Percentiles rank a stretch among this genome's conserved stretches.
Conservation (phyloP, 2,797 vertebrate species). For the Anolis apletophallus region DNA sequence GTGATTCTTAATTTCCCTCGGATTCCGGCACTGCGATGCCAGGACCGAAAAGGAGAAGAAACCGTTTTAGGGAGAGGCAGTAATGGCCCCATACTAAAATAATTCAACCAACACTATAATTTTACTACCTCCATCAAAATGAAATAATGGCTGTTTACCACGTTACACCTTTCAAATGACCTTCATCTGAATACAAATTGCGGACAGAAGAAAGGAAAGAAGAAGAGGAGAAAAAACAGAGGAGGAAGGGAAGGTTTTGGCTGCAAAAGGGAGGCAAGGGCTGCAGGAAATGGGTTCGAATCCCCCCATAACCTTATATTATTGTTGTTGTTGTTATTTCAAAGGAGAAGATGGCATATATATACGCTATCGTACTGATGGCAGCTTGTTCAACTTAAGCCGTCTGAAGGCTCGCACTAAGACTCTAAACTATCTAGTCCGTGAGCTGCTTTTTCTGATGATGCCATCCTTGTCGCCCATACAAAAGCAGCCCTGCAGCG, state of each 20-base stretch:
- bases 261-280: constrained; percentile 66
- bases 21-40: constrained; percentile 75
- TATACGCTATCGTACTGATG: too few relatives aligned
- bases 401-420: too few relatives aligned
- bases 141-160: constrained; percentile 86
- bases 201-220: constrained; percentile 23
- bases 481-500: too few relatives aligned
- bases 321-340: too few relatives aligned
- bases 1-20: constrained; percentile 81
- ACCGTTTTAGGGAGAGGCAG: constrained; percentile 80
- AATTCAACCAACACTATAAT: constrained; percentile 88
- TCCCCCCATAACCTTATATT: too few relatives aligned
- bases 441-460: too few relatives aligned
- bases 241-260: constrained; percentile 74
- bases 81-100: constrained; percentile 85
- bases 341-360: too few relatives aligned
- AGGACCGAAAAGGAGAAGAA: constrained; percentile 50
- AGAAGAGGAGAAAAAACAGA: background rate
- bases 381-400: too few relatives aligned
- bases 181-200: constrained; percentile 86
- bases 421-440: too few relatives aligned
- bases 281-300: background rate
- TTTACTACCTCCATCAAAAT: constrained; percentile 87
- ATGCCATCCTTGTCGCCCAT: too few relatives aligned
- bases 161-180: constrained; percentile 86